Conservation (phyloP, 1,140 invertebrate species). For the Tetraneura akinire region DNA sequence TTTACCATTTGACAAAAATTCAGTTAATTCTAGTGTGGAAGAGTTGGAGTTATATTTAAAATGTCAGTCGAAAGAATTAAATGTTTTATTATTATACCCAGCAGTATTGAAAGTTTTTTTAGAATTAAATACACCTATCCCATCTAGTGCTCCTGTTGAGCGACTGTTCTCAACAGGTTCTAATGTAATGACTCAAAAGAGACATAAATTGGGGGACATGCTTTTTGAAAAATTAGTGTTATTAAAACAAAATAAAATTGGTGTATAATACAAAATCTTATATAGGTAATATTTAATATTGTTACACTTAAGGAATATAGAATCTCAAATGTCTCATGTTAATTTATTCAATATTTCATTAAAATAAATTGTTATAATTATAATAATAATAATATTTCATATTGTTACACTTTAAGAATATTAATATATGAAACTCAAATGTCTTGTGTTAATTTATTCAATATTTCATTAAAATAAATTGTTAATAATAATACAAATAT, state of each 20-base stretch:
- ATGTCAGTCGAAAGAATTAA: not conserved
- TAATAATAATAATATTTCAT: too few species aligned
- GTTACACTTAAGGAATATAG: too few species aligned
- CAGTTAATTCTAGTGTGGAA: not conserved
- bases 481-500: too few species aligned
- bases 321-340: too few species aligned
- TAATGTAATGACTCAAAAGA: constrained; percentile 3
- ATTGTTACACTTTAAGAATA: too few species aligned
- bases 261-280: too few species aligned
- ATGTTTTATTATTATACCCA: not conserved
- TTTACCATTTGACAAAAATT: not conserved
- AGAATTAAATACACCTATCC: not conserved
- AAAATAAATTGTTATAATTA: too few species aligned
- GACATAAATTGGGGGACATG: not conserved
- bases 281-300: too few species aligned
- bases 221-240: not conserved
- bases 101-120: not conserved
- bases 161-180: not conserved
- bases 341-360: too few species aligned
- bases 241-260: not conserved
- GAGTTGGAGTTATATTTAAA: not conserved
- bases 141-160: not conserved
- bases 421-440: too few species aligned
- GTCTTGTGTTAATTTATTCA: too few species aligned
- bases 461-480: too few species aligned